Evolutionary conservation across 2,113 vertebrate genomes (phyloP), one percentile per base, ranked within the genome.

Genomic region (Rhinogobius similis): DNA sequence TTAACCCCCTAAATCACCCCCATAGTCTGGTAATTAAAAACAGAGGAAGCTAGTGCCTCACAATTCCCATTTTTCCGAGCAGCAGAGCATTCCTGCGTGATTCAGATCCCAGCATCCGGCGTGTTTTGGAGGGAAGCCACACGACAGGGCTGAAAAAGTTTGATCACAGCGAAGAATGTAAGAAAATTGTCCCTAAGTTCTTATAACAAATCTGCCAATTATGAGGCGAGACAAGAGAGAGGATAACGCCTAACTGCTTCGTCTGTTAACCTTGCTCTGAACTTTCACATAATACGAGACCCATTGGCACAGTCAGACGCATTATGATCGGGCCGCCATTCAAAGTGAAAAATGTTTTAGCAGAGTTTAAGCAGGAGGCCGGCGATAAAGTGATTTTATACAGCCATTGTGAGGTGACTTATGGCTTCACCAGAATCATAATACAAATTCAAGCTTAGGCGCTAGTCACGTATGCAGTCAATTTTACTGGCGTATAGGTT

Each of bases 21-120:
- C 78, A 7, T 66, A 77, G 43, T 75, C 75, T 69, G 76, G 81
- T 91, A 90, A 92, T 90, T 90, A 75, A 84, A 86, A 92, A 89
- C 90, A 92, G 90, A 63, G 74, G 77, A 52, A 68, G 70, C 77
- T 50, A 74, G 70, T 46, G 85, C 67, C 76, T 87, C 75, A 41
- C 81, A 68, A 86, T 82, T 75, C 72, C 72, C 26, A 66, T 71
- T 84, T 55, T 88, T 82, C 66, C 72, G 27, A 72, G 50, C 58
- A 78, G 74, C 43, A 46, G 43, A 79, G 68, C 84, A 92, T 88
- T 89, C 85, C 87, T 84, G 77, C 75, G 75, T 63, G 73, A 85
- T 81, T 85, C 80, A 81, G 81, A 83, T 81, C 78, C 24, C 68
- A 75, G 78, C 79, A 83, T 85, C 88, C 80, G 69, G 73, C 36